These are phyloP conservation scores for Papilio protenor DNA, from an alignment of 2,888 invertebrate genomes.

Conservation along the genomic window DNA sequence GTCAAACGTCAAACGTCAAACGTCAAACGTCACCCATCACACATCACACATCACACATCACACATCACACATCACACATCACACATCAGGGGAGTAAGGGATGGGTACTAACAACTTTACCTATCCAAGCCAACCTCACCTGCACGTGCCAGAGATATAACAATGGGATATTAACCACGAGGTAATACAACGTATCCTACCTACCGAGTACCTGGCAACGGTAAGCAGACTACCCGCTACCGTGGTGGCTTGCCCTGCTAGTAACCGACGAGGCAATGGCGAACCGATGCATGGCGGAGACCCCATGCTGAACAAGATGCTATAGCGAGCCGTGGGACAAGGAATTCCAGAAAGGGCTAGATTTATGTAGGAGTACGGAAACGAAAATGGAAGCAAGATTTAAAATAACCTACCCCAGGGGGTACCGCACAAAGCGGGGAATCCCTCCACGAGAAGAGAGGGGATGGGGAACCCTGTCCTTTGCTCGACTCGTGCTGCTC, in stretches of 20 bases:
- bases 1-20: no score
- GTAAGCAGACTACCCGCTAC: neutral
- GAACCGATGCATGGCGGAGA: conserved; percentile 23
- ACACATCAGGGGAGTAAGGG: no score
- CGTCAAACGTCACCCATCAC: no score
- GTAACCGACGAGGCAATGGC: conserved; percentile 9
- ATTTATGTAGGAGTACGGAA: neutral
- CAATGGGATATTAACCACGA: no score
- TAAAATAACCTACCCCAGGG: conserved; percentile 19
- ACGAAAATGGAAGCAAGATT: neutral
- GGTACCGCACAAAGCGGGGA: conserved; percentile 6
- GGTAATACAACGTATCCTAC: no score
- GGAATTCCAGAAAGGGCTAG: neutral
- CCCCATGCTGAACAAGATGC: conserved; percentile 1
- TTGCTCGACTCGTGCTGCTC: neutral
- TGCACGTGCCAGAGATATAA: no score
- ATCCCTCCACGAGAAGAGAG: conserved; percentile 1
- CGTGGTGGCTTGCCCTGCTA: conserved; percentile 12
- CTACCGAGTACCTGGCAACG: conserved; percentile 9
- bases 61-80: no score
- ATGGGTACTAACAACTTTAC: no score
- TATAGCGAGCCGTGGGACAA: conserved; percentile 16
- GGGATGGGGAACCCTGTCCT: no score
- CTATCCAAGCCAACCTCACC: no score
- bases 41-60: no score